Evolutionary conservation across 2,797 vertebrate genomes (phyloP), one percentile per base, ranked within the genome.

Genomic region (Tadarida brasiliensis): DNA sequence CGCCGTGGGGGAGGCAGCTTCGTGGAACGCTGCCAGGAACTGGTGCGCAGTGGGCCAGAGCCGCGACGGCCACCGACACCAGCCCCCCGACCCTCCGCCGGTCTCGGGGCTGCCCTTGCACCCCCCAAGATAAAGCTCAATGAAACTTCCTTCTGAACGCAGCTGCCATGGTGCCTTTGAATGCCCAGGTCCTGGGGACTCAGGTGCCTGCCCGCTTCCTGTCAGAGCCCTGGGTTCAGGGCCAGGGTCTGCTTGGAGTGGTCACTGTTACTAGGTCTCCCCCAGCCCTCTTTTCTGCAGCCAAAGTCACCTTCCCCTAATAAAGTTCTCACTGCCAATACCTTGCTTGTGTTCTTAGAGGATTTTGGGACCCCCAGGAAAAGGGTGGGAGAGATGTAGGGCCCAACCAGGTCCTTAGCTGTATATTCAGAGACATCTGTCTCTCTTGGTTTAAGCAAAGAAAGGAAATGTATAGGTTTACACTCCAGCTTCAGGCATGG

Each of bases 21-120:
- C 0, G 99, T 99, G 30, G 99, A 99, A 96, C 99, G 99, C 44
- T 99, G 99, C 92, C 99, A 99, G 95, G 99, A 99, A 94, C 98
- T 99, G 15, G 99, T 99, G 10, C 99, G 99, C 57, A 65, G 87
- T 24, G 39, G 90, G 3, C 97, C 95, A 0, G 98, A 97, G 81
- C 96, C 68, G 96, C 0, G 80, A 61, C 0, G 77, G 97, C 33
- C 98, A 95, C 83, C 98, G 87, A 2, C 96, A 71, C 39, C 97
- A 81, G 54, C 98, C 97, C 97, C 95, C 28, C 11, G 85, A 68
- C 35, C 97, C 17, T 67, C 94, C 81, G 26, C 8, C 7, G 74
- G 96, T 59, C 97, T 61, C 0, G 91, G 95, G 30, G 94, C 98
- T 17, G 94, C 97, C 16, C 90, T 97, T 6, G 49, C 44, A 11